Evolutionary conservation across 2,113 vertebrate species (phyloP).

Genomic region (Alligator sinensis): DNA sequence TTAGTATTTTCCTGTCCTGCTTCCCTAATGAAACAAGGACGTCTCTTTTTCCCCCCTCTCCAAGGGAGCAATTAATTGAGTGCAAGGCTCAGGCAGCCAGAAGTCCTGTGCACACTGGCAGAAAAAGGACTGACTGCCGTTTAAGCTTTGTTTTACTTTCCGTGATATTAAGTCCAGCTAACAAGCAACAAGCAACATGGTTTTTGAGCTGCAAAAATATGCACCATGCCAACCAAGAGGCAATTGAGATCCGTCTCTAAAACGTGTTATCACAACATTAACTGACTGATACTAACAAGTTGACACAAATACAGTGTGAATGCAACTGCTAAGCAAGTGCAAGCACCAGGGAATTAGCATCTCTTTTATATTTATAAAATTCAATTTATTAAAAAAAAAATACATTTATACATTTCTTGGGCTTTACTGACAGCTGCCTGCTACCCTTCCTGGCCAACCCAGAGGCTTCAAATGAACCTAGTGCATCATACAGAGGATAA

Average conservation of each 20-base stretch:
- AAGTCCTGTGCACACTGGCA: slow-evolving; percentile 27
- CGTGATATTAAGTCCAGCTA: slow-evolving; percentile 3
- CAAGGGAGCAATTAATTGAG: slow-evolving; percentile 30
- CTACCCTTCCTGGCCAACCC: neutral
- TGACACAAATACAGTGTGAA: neutral
- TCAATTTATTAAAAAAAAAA: neutral
- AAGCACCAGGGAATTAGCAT: neutral
- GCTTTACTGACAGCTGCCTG: neutral
- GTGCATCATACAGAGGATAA: fast-evolving
- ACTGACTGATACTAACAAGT: neutral
- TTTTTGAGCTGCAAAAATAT: neutral
- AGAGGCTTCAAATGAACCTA: neutral
- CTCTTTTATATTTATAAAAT: neutral
- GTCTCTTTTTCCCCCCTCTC: neutral
- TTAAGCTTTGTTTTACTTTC: neutral
- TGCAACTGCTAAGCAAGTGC: neutral
- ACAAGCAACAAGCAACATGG: neutral
- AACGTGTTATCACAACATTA: neutral
- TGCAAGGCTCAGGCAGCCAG: slow-evolving; percentile 16
- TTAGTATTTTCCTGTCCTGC: slow-evolving; percentile 38
- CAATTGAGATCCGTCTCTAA: too few species aligned
- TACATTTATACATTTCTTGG: neutral
- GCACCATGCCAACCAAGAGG: neutral
- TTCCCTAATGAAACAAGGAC: slow-evolving; percentile 24
- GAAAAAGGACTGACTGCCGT: neutral